Base-by-base conservation (phyloP, 2,888 invertebrate genomes). In the Tribolium freemani region DNA sequence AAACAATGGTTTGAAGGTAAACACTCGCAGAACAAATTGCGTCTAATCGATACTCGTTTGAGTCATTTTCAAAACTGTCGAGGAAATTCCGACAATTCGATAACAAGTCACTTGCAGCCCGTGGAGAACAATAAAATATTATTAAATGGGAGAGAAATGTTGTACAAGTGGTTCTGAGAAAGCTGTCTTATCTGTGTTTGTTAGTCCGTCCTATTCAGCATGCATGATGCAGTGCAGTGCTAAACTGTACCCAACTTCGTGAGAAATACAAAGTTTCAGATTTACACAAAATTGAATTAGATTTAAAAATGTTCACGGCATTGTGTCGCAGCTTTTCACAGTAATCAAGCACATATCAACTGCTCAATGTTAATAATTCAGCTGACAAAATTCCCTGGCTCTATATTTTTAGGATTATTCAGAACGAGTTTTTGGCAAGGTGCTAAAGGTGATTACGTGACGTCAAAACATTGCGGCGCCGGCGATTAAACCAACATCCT, bases 101-200 rank as follows among this genome's bases (percentile, higher is more conserved):
- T 63, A 63, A 63, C 63, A 64, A 44, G 53, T 44, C 21, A 64
- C 63, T 61, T 64, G 53, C 64, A 64, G 9, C 45, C 53, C 21
- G 9, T 1, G 53, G 16, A 53, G 44, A 53, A 64, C 64, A 64
- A 64, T 64, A 64, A 64, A 64, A 64, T 64, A 54, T 54, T 64
- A 64, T 64, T 64, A 64, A 64, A 64, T 64, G 45, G 16, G 5
- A 44, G 45, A 53, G 64, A 54, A 64, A 31, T 10, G 44, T 46
- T 13, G 63, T 54, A 26, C 64, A 44, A 44, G 64, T 21, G 21
- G 53, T 64, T 53, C 53, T 10, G 54, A 48, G 64, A 51, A 64
- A 53, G 51, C 63, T 10, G 31, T 26, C 38, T 64, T 64, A 64
- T 64, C 64, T 44, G n/a, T 1, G 44, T 64, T 64, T 64, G 53